Base-by-base conservation (phyloP, 2,113 vertebrate genomes). In the Aspiorhynchus laticeps region DNA sequence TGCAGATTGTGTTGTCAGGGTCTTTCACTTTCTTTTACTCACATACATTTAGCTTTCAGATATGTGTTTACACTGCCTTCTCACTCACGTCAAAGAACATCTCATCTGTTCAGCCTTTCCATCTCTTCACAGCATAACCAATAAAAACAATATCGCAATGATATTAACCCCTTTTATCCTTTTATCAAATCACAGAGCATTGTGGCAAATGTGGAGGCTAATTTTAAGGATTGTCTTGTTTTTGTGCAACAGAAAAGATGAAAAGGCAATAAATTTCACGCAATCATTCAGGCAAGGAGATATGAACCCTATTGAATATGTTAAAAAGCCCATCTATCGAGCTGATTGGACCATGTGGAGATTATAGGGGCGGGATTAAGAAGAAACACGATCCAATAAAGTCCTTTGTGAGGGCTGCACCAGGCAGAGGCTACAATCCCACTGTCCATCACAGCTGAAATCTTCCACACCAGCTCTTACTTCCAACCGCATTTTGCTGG, bases 271-370 rank as follows among this genome's bases (percentile, higher is more conserved):
- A 88, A 93, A 92, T 93, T 93, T 95, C 93, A 93, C 41, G 3
- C 80, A 93, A 89, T 92, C 90, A 94, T 90, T 92, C 91, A 94
- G 92, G 89, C 92, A 93, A 93, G 92, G 94, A 96, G 94, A 93
- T 96, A 96, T 96, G 95, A 96, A 96, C 95, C 95, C 95, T 95
- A 96, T 96, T 96, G 95, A 96, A 96, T 93, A 95, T 93, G 92
- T 93, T 90, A 91, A 91, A 59, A 91, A 93, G 92, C 91, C 89
- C 91, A 83, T 83, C 91, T 83, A 88, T 85, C 28, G 83, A 89
- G 91, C 87, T 90, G 90, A 93, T 93, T 89, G 92, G 90, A 93
- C 91, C 90, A 86, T 93, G 91, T 92, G 90, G 89, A 92, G 36
- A 83, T 86, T 65, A 87, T 87, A 92, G 90, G 90, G 90, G 89